Percentiles rank a stretch among this genome's conserved stretches.
Evolutionary conservation across 2,888 invertebrate species (phyloP).

Genomic region (Toxonevra muliebris): DNA sequence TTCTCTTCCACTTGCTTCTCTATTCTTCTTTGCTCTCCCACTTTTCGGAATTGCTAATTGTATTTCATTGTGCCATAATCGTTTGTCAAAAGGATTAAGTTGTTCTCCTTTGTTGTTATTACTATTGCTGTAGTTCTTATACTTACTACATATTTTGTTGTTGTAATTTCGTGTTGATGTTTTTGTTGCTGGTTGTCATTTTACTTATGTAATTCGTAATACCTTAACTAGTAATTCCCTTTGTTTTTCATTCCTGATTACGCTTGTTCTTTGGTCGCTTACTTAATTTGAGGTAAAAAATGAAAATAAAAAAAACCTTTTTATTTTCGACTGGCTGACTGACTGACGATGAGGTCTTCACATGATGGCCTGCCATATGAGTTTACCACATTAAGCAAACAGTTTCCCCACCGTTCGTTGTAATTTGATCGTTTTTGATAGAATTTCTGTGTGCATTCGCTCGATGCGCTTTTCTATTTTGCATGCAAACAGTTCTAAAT

Average conservation of each 20-base stretch:
- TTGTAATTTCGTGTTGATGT: conserved; percentile 8
- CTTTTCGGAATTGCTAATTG: conserved; percentile 41
- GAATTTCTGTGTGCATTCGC: conserved; percentile 13
- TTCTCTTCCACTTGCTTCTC: neutral
- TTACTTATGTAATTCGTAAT: conserved; percentile 9
- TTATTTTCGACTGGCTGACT: neutral
- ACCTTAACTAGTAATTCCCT: conserved; percentile 24
- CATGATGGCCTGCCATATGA: neutral
- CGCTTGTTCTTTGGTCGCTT: conserved; percentile 31
- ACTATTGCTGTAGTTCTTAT: conserved; percentile 6
- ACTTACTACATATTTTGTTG: too few relatives aligned
- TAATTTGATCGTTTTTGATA: neutral
- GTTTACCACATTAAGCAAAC: too few relatives aligned
- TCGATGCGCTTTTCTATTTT: conserved; percentile 12
- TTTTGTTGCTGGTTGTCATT: conserved; percentile 6
- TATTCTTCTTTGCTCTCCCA: neutral
- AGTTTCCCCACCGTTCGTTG: neutral
- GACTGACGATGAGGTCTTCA: neutral
- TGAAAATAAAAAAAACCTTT: conserved; percentile 10
- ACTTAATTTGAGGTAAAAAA: conserved; percentile 33
- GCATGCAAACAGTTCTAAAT: neutral
- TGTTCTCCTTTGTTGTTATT: conserved; percentile 15
- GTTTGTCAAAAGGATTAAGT: conserved; percentile 56
- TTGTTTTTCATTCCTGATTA: conserved; percentile 8
- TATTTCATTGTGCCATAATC: conserved; percentile 48